Evolutionary conservation across 2,888 invertebrate genomes (phyloP), one percentile per base, ranked within the genome.

Genomic region (Hyposoter didymator): DNA sequence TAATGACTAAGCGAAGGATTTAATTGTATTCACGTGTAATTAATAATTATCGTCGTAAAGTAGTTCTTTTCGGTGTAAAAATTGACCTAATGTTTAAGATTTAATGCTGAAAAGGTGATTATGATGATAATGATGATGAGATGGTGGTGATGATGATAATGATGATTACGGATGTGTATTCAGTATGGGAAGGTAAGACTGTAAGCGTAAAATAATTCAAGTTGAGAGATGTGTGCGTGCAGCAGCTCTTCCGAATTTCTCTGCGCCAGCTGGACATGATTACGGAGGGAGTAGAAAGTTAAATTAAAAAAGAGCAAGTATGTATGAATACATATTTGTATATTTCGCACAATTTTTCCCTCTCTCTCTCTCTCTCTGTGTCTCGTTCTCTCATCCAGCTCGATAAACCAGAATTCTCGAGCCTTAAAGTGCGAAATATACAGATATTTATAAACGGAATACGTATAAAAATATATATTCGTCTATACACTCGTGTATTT

Each of bases 31-130:
- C 86, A 92, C 91, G 90, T 93, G 93, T 93, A 93, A 93, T 92
- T 93, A 93, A 89, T 91, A 93, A 93, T 92, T 93, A 92, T 93
- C 91, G 91, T 93, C 91, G 91, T 93, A 92, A 92, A 78, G 91
- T 93, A 93, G 93, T 90, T 91, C 89, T 91, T 90, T 91, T 93
- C 91, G 91, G 91, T 93, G 93, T 93, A 93, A 93, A 92, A 92
- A 92, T 92, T 92, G 90, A 93, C 90, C 89, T 93, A 92, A 93
- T 89, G 88, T 89, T 90, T 91, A 92, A 93, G 92, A 90, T 89
- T 88, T 89, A 91, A 90, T 89, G 90, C 88, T 91, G 88, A 90
- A 89, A 88, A 88, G 87, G 90, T 84, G 70, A 67, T 79, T 73
- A 84, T 79, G 78, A 74, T 74, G 73, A 73, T 72, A 0, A 52